Percentiles rank a stretch among this genome's conserved stretches.
Conservation (phyloP, 2,888 invertebrate genomes). For the Colletes collaris region DNA sequence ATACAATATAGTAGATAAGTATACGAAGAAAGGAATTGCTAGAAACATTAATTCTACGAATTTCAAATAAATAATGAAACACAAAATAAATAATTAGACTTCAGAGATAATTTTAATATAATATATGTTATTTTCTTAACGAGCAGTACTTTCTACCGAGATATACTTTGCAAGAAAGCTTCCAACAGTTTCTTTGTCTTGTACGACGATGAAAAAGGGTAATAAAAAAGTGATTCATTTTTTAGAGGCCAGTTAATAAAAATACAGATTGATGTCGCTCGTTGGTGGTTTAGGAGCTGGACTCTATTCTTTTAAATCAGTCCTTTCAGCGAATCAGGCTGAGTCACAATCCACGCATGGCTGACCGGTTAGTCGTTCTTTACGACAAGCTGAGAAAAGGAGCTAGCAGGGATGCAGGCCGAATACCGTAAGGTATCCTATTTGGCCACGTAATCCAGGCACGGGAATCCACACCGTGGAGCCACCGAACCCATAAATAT, state of each 20-base stretch:
- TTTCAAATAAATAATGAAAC: no score
- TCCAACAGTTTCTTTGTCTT: no score
- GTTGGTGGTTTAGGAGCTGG: neutral
- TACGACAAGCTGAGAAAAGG: constrained; percentile 58
- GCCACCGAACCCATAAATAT: constrained; percentile 80
- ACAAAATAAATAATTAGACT: no score
- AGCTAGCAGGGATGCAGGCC: constrained; percentile 45
- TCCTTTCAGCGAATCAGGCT: constrained; percentile 31
- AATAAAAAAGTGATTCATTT: no score
- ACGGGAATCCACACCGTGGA: constrained; percentile 65
- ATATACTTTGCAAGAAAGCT: no score
- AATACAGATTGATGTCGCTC: neutral
- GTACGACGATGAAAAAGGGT: no score
- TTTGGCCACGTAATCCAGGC: constrained; percentile 78
- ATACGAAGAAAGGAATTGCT: no score
- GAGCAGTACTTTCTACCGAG: no score
- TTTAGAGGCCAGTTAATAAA: neutral
- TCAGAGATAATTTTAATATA: no score
- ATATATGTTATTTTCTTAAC: no score
- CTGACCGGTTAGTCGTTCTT: constrained; percentile 52
- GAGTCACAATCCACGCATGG: constrained; percentile 46
- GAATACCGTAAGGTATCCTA: constrained; percentile 77
- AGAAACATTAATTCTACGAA: no score
- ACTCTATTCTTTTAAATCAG: neutral
- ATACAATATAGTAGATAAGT: no score